phyloP scores from a whole-genome alignment of 2,113 vertebrate species.

The Thunnus maccoyii region DNA sequence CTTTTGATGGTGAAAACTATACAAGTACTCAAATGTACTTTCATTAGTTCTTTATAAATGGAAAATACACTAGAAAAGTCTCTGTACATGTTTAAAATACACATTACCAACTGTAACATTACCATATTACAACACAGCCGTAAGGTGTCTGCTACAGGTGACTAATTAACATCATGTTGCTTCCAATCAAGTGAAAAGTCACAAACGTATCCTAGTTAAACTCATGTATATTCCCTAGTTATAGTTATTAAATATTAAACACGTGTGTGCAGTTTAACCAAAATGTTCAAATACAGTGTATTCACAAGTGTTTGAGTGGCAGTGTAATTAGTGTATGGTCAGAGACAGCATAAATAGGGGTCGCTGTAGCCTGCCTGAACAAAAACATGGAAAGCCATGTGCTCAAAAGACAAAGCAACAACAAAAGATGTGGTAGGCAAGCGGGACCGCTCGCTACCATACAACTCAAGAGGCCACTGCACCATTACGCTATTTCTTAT shows the following conservation, averaged over 20 bases:
- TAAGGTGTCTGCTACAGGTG: neutral
- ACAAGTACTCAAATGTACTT: no score
- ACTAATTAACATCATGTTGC: no score
- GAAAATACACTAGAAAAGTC: neutral
- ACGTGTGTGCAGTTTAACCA: neutral
- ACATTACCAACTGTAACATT: neutral
- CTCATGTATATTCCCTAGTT: neutral
- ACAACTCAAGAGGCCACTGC: neutral
- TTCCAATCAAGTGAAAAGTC: no score
- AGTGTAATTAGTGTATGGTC: conserved; percentile 16
- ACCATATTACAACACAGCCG: neutral
- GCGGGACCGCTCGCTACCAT: conserved; percentile 27
- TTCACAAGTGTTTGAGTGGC: neutral
- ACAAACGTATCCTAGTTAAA: no score
- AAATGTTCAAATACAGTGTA: neutral
- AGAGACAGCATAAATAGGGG: conserved; percentile 59
- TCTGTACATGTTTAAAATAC: neutral
- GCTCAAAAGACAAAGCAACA: conserved; percentile 95
- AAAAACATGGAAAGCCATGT: conserved; percentile 89
- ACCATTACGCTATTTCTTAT: neutral
- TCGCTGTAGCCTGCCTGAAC: conserved; percentile 85
- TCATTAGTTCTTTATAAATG: no score
- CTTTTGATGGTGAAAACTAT: neutral
- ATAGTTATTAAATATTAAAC: no score
- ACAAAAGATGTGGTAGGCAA: conserved; percentile 85